These are phyloP conservation scores for Neomorphus geoffroyi DNA, from an alignment of 2,797 vertebrate species.

Conservation along the genomic window DNA sequence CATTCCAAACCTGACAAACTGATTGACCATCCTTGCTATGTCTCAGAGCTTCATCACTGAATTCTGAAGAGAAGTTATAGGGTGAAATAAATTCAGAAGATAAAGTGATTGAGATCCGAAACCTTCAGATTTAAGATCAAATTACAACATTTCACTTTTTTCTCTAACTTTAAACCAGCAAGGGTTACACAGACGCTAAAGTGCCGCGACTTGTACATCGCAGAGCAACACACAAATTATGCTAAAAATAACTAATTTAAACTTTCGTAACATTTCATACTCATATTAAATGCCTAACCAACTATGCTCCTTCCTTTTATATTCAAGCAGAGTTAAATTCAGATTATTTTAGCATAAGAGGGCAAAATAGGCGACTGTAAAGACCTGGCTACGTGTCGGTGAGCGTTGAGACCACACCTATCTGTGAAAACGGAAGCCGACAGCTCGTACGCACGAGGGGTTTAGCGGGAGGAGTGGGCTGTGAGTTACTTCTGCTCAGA, in stretches of 20 bases:
- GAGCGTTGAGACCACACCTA: neutral
- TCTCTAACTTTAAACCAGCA: neutral
- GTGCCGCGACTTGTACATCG: neutral
- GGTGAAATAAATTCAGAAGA: neutral
- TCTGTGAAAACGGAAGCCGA: neutral
- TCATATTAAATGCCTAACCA: neutral
- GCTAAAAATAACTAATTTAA: neutral
- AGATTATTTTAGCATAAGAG: neutral
- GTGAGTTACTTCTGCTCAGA: neutral
- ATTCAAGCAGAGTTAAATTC: neutral
- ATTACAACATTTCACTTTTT: neutral
- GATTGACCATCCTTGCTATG: constrained; percentile 24
- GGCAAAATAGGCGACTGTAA: neutral
- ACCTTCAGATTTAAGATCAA: neutral
- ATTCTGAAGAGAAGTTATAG: neutral
- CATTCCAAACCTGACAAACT: neutral
- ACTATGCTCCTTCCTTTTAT: neutral
- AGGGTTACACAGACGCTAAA: neutral
- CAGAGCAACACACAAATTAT: neutral
- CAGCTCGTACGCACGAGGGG: accelerated
- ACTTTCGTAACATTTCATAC: neutral
- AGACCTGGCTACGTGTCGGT: neutral
- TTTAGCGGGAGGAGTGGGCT: neutral
- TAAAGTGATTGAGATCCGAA: neutral
- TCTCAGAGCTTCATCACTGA: neutral